Percentiles rank a stretch among this genome's conserved stretches.
phyloP scores from a whole-genome alignment of 2,113 vertebrate genomes.

The Thamnaconus septentrionalis region DNA sequence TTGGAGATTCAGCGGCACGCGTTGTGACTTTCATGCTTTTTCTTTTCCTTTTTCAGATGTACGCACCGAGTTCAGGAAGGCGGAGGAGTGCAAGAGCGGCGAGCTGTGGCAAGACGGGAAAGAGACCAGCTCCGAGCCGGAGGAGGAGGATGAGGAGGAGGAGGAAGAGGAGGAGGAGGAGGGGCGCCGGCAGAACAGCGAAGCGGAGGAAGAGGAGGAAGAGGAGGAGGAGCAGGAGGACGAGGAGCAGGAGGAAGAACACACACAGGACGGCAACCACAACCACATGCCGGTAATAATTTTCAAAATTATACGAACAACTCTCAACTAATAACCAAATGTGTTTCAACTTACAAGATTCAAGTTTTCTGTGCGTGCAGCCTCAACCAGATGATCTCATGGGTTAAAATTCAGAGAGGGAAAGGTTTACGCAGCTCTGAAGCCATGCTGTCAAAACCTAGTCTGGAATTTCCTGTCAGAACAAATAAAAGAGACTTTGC shows the following conservation, averaged over 20 bases:
- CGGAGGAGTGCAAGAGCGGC: constrained; percentile 18
- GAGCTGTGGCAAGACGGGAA: constrained; percentile 35
- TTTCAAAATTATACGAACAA: too few relatives aligned
- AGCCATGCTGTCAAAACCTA: too few relatives aligned
- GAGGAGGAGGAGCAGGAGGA: constrained; percentile 32
- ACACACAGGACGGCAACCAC: constrained; percentile 34
- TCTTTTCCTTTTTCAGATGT: not conserved
- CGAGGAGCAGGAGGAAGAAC: constrained; percentile 26
- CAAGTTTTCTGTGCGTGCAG: too few relatives aligned
- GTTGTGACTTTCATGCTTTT: too few relatives aligned
- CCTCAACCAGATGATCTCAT: too few relatives aligned
- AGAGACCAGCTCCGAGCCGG: constrained; percentile 49
- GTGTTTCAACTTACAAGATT: too few relatives aligned
- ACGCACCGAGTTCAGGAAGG: constrained; percentile 38
- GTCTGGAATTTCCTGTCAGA: too few relatives aligned
- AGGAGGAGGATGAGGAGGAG: constrained; percentile 15
- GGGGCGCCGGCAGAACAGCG: constrained; percentile 44
- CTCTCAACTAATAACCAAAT: too few relatives aligned
- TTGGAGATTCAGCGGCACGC: too few relatives aligned
- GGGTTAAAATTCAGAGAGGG: too few relatives aligned
- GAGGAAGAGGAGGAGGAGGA: not conserved
- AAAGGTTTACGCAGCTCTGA: too few relatives aligned
- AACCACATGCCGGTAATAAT: constrained; percentile 27
- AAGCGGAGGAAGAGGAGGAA: constrained; percentile 44
- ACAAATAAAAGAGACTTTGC: too few relatives aligned